Base-by-base conservation (phyloP, 2,888 invertebrate genomes). In the Diadromus collaris region DNA sequence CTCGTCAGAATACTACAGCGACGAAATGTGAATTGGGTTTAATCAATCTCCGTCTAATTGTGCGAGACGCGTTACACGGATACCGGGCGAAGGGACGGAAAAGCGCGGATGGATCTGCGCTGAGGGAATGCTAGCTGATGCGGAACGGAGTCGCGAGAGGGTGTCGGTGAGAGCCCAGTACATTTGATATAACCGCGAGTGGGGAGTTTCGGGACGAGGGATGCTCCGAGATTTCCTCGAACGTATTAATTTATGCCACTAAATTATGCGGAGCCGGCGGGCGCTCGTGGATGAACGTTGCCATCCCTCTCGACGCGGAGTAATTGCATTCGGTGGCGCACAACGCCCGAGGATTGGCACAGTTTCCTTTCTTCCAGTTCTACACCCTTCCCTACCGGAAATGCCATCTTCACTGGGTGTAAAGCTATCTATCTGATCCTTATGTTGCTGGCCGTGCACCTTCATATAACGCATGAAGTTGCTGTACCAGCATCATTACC, bases 21-120 rank as follows among this genome's bases (percentile, higher is more conserved):
- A 81, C 84, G 87, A 89, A 88, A 88, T 86, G 88, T 85, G 86
- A 89, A 89, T 89, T 87, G 87, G 86, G 85, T 89, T 89, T 89
- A 89, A 89, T 89, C 89, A 89, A 89, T 89, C 88, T 88, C 84
- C 79, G 86, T 88, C 88, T 89, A 89, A 89, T 89, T 89, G 88
- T 87, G 88, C 86, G 86, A 86, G 88, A 85, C 82, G 82, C 80
- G 48, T 24, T 48, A 60, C 48, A 44, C 56, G 72, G 64, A 46
- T 44, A 56, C 34, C 27, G 38, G 38, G 46, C 48, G 48, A 19
- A 64, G 19, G n/a, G 56, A 77, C 56, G 16, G 70, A 77, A 70
- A 54, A 60, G 72, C 63, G 69, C 56, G 29, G 56, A 27, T n/a
- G 27, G 56, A 56, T 56, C 7, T 29, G 27, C 27, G n/a, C 10